Evolutionary conservation across 2,113 vertebrate species (phyloP).

Genomic region (Gambusia holbrooki): DNA sequence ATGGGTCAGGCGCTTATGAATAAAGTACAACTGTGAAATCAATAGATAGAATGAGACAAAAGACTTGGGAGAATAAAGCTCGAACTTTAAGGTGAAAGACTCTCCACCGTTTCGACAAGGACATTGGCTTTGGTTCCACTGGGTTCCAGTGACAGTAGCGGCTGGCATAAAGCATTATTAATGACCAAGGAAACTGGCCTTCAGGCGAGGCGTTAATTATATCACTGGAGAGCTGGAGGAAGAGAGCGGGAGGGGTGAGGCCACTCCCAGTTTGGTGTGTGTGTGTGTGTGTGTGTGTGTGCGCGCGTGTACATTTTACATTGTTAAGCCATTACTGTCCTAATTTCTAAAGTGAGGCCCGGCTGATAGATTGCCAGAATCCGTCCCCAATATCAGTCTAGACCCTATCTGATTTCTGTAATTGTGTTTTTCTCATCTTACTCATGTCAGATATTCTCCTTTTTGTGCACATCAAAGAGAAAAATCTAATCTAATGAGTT

Average conservation of each 20-base stretch:
- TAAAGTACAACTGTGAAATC: constrained; percentile 42
- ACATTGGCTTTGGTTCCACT: constrained; percentile 73
- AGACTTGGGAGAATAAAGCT: constrained; percentile 47
- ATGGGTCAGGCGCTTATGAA: constrained; percentile 33
- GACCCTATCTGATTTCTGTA: constrained; percentile 33
- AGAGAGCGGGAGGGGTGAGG: constrained; percentile 55
- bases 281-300: constrained; percentile 25
- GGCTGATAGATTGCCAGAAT: constrained; percentile 55
- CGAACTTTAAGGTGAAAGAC: constrained; percentile 62
- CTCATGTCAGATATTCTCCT: constrained; percentile 31
- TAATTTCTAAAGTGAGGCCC: constrained; percentile 57
- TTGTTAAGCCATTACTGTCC: constrained; percentile 70
- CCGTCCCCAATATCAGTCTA: constrained; percentile 32
- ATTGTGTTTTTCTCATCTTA: constrained; percentile 40
- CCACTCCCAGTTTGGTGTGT: constrained; percentile 44
- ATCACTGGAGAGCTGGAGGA: constrained; percentile 72
- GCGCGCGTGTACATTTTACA: constrained; percentile 61
- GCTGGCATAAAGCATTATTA: constrained; percentile 80
- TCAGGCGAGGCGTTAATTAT: constrained; percentile 82
- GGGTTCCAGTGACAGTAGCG: constrained; percentile 74
- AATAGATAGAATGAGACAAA: constrained; percentile 40
- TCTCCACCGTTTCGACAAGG: constrained; percentile 69
- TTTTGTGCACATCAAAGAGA: constrained; percentile 38
- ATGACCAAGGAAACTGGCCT: constrained; percentile 80
- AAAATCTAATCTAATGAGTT: constrained; percentile 1